These are phyloP conservation scores for Gastrophryne carolinensis DNA, from an alignment of 2,797 vertebrate species.

Conservation along the genomic window DNA sequence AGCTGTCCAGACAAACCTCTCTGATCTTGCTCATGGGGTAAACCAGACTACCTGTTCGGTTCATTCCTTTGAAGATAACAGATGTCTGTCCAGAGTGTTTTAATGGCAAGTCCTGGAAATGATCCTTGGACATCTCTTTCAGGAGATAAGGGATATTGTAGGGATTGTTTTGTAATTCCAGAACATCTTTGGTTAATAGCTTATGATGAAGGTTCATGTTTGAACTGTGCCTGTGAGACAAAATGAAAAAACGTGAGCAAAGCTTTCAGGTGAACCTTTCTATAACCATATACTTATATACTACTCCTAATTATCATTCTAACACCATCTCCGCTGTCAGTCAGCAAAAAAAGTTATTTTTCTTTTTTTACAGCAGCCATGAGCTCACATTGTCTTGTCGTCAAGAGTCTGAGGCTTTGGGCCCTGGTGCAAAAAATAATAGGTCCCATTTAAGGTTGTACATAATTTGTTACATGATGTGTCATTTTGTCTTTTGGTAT, in stretches of 20 bases:
- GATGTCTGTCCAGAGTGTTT: slow-evolving; percentile 78
- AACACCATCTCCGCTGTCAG: no score
- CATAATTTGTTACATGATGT: no score
- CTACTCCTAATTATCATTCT: no score
- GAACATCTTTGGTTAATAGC: slow-evolving; percentile 86
- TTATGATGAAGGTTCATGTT: slow-evolving; percentile 93
- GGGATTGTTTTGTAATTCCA: slow-evolving; percentile 67
- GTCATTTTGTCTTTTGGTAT: no score
- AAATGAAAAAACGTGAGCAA: background rate
- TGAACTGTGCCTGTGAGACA: slow-evolving; percentile 85
- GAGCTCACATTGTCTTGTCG: no score
- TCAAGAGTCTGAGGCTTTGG: no score
- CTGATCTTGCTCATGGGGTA: slow-evolving; percentile 83
- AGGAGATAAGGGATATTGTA: slow-evolving; percentile 75
- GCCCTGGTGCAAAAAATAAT: no score
- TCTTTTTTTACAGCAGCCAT: no score
- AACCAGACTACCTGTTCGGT: slow-evolving; percentile 84
- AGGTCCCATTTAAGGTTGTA: no score
- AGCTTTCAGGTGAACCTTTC: no score
- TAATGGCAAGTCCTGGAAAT: slow-evolving; percentile 72
- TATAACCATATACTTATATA: no score
- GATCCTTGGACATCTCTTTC: slow-evolving; percentile 75
- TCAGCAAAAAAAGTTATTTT: no score
- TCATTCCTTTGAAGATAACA: slow-evolving; percentile 87
- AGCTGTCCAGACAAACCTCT: slow-evolving; percentile 65